Evolutionary conservation across 2,888 invertebrate species (phyloP).

Genomic region (Tyria jacobaeae): DNA sequence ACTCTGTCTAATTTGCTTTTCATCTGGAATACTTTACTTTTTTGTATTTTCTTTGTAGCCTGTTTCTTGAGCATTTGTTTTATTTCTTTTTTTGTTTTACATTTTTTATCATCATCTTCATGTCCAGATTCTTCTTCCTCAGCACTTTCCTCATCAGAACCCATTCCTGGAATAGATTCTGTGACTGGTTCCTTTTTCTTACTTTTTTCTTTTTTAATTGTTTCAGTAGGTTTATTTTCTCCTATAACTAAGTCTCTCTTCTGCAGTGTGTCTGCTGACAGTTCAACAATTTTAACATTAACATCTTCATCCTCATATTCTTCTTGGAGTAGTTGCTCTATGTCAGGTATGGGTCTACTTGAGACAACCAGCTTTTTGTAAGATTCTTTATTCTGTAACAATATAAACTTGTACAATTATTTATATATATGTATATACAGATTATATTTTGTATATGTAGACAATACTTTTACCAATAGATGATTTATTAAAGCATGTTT

Average conservation of each 20-base stretch:
- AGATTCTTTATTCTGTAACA: conserved; percentile 88
- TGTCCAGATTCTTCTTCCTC: conserved; percentile 62
- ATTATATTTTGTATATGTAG: no score
- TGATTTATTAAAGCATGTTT: no score
- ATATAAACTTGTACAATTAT: conserved; percentile 14
- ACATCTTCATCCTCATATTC: conserved; percentile 93
- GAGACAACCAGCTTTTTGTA: conserved; percentile 92
- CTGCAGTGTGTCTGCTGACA: conserved; percentile 90
- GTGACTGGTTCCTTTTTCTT: conserved; percentile 53
- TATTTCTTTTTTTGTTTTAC: conserved; percentile 88
- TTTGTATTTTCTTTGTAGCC: conserved; percentile 90
- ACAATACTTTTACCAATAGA: no score
- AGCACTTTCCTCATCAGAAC: conserved; percentile 64
- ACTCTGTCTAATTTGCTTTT: conserved; percentile 90
- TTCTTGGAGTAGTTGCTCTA: conserved; percentile 89
- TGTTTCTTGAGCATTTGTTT: conserved; percentile 90
- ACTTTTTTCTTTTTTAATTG: conserved; percentile 43
- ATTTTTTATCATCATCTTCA: conserved; percentile 65
- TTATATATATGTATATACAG: no score
- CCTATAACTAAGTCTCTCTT: conserved; percentile 91
- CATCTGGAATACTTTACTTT: conserved; percentile 92
- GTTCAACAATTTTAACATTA: conserved; percentile 92
- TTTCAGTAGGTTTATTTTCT: conserved; percentile 85
- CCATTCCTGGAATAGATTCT: conserved; percentile 74
- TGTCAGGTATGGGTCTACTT: conserved; percentile 89